Evolutionary conservation across 2,797 vertebrate species (phyloP).

Genomic region (Pachyuromys duprasi): DNA sequence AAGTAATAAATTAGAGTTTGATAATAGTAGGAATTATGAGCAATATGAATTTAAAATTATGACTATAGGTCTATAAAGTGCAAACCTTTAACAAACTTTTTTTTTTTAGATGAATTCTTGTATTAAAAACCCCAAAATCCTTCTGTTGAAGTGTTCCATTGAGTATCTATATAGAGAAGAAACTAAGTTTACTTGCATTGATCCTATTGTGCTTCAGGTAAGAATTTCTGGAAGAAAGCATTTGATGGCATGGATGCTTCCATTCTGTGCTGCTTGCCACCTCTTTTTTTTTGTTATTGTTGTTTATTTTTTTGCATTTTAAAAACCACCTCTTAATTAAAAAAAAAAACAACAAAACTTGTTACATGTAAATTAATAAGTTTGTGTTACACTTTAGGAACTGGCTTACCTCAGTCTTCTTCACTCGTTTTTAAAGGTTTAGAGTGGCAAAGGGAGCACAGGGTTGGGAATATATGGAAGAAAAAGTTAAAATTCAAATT

Average conservation of each 20-base stretch:
- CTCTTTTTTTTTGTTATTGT: conserved; percentile 27
- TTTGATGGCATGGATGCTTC: neutral
- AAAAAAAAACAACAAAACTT: neutral
- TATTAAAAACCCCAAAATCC: conserved; percentile 98
- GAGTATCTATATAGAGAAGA: conserved; percentile 99
- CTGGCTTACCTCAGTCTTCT: neutral
- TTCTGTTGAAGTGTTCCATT: conserved; percentile 98
- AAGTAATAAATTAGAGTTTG: conserved; percentile 39
- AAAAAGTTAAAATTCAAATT: conserved; percentile 22
- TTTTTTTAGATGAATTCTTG: conserved; percentile 95
- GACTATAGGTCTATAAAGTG: neutral
- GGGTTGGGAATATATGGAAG: neutral
- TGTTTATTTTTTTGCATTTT: too few species aligned
- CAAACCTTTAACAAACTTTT: conserved; percentile 59
- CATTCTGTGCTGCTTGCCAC: neutral
- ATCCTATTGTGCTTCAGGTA: conserved; percentile 98
- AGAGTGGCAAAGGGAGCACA: conserved; percentile 1
- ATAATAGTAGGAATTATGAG: conserved; percentile 43
- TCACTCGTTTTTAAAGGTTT: conserved; percentile 19
- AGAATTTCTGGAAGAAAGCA: conserved; percentile 67
- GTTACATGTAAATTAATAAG: neutral
- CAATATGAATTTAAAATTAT: conserved; percentile 41
- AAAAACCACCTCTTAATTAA: neutral
- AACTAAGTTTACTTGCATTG: conserved; percentile 98
- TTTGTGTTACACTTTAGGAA: neutral